Base-by-base conservation (phyloP, 1,140 invertebrate species). In the Sesamia nonagrioides region DNA sequence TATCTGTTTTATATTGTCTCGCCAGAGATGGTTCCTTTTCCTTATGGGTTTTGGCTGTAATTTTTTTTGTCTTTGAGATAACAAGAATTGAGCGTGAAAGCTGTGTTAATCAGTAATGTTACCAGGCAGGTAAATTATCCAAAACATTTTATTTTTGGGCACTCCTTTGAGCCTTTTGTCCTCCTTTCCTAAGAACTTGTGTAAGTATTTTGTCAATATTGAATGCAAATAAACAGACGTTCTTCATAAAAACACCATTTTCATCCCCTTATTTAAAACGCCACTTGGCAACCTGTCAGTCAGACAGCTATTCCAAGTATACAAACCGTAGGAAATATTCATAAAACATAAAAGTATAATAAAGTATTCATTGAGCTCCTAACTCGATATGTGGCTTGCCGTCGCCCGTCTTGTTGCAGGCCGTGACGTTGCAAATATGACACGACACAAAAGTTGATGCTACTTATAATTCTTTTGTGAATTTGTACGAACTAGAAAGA, bases 281-380 rank as follows among this genome's bases (percentile, higher is more conserved):
- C 11, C 17, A 42, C 33, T 27, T 69, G 66, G 48, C 21, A 42
- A 13, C n/a, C 61, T 42, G 42, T 69, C 42, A 27, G 66, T 61
- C 7, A 27, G 5, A 17, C 60, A 9, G 33, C 13, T 37, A 33
- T 61, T 58, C 54, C 35, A 6, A 9, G 35, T 17, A 1, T 4
- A n/a, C 58, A 40, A 11, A 42, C 33, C 21, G 60, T 45, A 27
- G 35, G 18, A 60, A 60, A 60, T 74, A 74, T 74, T 74, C 37
- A 74, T 74, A 74, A 74, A 74, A 74, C 40, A 74, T 74, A 58
- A 74, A 58, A 50, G 42, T 18, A 63, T 75, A 33, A 75, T 75
- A 63, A 63, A 61, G 40, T 40, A 61, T 63, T 75, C 73, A 52
- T 48, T 63, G 58, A 11, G 56, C 73, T 58, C 73, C 73, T 75